Evolutionary conservation across 1,140 invertebrate genomes (phyloP).

Genomic region (Pseudoatta argentina): DNA sequence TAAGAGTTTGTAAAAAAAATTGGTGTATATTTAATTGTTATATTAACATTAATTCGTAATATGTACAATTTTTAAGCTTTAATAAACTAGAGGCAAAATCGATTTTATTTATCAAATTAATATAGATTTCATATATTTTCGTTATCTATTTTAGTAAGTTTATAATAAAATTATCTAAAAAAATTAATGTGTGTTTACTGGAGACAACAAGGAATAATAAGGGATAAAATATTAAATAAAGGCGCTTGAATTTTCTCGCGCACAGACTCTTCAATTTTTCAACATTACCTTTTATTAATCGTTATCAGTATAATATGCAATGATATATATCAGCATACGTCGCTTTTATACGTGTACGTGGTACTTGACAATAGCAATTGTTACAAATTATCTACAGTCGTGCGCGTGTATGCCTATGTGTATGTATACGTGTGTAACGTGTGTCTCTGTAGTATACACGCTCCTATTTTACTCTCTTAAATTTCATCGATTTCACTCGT

Average conservation of each 20-base stretch:
- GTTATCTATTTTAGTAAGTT: background rate
- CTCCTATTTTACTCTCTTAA: conserved; percentile 58
- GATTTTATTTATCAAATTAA: background rate
- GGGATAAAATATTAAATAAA: background rate
- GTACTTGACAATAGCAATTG: conserved; percentile 85
- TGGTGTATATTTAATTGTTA: conserved; percentile 2
- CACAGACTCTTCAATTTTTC: conserved; percentile 75
- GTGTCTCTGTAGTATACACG: conserved; percentile 41
- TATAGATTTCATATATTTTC: background rate
- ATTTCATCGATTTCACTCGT: conserved; percentile 17
- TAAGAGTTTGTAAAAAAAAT: conserved; percentile 4
- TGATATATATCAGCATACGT: conserved; percentile 75
- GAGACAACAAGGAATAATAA: background rate
- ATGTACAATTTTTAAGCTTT: background rate
- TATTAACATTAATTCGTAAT: background rate
- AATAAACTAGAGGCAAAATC: background rate
- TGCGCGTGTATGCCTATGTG: conserved; percentile 67
- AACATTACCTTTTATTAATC: conserved; percentile 86
- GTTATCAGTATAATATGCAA: conserved; percentile 85
- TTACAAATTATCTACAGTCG: conserved; percentile 86
- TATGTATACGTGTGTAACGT: conserved; percentile 62
- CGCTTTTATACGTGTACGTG: conserved; percentile 77
- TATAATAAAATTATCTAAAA: background rate
- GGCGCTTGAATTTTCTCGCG: no score
- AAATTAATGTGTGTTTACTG: background rate